Evolutionary conservation across 2,797 vertebrate genomes (phyloP).

Genomic region (Parauchenoglanis ngamensis): DNA sequence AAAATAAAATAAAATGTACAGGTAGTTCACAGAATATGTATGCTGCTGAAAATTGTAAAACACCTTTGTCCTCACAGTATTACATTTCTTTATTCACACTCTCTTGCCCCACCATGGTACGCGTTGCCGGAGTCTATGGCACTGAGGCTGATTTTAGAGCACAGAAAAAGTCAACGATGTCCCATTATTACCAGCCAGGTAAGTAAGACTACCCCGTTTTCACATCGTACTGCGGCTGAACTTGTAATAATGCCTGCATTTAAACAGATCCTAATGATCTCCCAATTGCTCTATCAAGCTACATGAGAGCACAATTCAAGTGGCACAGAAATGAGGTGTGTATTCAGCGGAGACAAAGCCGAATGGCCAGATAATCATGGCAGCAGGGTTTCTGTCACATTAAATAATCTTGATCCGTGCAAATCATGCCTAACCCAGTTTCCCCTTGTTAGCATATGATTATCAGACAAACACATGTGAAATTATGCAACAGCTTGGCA

Average conservation of each 20-base stretch:
- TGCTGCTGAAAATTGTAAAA: neutral
- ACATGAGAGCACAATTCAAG: conserved; percentile 1
- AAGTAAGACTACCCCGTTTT: neutral
- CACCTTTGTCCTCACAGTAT: neutral
- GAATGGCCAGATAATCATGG: neutral
- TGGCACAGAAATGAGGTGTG: conserved; percentile 2
- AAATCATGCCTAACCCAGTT: conserved; percentile 33
- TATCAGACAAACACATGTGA: conserved; percentile 34
- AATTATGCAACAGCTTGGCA: conserved; percentile 31
- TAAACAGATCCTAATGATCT: conserved; percentile 41
- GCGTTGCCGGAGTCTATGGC: neutral
- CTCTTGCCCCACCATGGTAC: conserved; percentile 2
- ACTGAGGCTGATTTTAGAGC: neutral
- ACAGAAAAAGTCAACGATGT: conserved; percentile 16
- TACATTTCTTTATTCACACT: conserved; percentile 10
- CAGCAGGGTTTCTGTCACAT: conserved; percentile 15
- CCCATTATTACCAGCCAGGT: conserved; percentile 27
- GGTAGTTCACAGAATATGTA: neutral
- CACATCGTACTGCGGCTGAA: conserved; percentile 17
- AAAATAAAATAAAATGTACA: neutral
- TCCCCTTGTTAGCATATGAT: conserved; percentile 33
- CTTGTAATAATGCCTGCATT: conserved; percentile 32
- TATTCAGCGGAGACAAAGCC: conserved; percentile 3
- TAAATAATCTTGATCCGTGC: conserved; percentile 18
- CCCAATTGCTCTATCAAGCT: conserved; percentile 21